Conservation (phyloP, 2,888 invertebrate species). For the Pteria penguin region DNA sequence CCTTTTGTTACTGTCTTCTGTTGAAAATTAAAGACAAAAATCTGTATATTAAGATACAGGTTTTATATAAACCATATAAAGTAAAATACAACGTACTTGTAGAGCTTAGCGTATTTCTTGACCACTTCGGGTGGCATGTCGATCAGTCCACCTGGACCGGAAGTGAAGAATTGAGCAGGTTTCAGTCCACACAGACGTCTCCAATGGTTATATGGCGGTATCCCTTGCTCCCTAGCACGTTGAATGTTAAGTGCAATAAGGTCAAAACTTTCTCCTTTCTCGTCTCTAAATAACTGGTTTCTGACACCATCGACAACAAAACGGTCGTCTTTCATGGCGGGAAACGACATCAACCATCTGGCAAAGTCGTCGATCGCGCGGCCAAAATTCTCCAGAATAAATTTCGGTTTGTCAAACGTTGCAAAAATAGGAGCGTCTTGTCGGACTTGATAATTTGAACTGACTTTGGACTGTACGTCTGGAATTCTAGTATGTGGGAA, state of each 20-base stretch:
- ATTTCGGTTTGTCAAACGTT: constrained; percentile 45
- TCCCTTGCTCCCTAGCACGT: constrained; percentile 79
- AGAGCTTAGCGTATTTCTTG: constrained; percentile 24
- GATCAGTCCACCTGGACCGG: constrained; percentile 31
- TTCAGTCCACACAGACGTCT: constrained; percentile 33
- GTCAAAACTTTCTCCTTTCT: constrained; percentile 83
- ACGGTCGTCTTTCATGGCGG: constrained; percentile 50
- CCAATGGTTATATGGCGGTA: constrained; percentile 43
- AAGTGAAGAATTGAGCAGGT: constrained; percentile 28
- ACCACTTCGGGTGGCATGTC: constrained; percentile 38
- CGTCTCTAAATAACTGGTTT: constrained; percentile 89
- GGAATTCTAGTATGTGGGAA: constrained; percentile 45
- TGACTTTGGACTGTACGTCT: constrained; percentile 38
- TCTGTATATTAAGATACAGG: too few species aligned
- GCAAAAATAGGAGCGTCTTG: constrained; percentile 32
- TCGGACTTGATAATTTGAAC: constrained; percentile 5
- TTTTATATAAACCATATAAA: too few species aligned
- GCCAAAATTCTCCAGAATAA: constrained; percentile 38
- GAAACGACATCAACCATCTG: constrained; percentile 40
- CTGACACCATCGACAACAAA: constrained; percentile 87
- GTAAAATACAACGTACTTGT: too few species aligned
- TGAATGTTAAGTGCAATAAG: constrained; percentile 93
- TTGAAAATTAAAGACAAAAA: too few species aligned
- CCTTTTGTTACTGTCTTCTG: too few species aligned
- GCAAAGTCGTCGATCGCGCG: constrained; percentile 41